Base-by-base conservation (phyloP, 2,113 vertebrate genomes). In the Platysternon megacephalum region DNA sequence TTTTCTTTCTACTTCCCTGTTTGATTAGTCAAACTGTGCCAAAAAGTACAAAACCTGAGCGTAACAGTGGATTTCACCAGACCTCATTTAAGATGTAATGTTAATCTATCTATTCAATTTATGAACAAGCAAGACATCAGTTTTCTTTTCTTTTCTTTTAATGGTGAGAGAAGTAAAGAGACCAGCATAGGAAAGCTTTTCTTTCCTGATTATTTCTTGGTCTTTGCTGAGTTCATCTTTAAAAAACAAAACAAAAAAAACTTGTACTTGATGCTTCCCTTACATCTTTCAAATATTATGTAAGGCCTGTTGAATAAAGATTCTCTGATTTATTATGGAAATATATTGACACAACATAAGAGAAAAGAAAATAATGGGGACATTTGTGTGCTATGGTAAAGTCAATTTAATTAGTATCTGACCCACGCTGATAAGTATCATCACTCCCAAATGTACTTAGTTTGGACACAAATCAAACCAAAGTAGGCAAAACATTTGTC, bases 341-440 rank as follows among this genome's bases (percentile, higher is more conserved):
- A 61, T 17, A 79, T 76, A 94, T 87, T 95, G 61, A 91, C 79
- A 93, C n/a, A 90, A 89, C 44, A 90, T 68, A 93, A 82, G 44
- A 82, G 87, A 96, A 97, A 95, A 96, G 88, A 95, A 97, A 97
- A 97, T 90, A 97, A 97, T 89, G 76, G 16, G 53, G 89, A 76
- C 19, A 91, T 94, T 96, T 97, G 82, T 94, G 78, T 86, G 87
- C 89, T 89, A 79, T 92, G 24, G 46, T 81, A 82, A 94, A 93
- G 87, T 92, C 93, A 89, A 82, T 97, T 88, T 72, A 95, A 76
- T 97, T 90, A 97, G 78, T 84, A 56, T 80, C 94, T 74, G 92
- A 96, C 93, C 84, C 68, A 97, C 87, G 90, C 0, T 87, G 90
- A 93, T 97, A 94, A 95, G 80, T 95, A 97, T 94, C 83, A 85